phyloP scores from a whole-genome alignment of 2,888 invertebrate genomes.

The Eueremaeus valkanovi region DNA sequence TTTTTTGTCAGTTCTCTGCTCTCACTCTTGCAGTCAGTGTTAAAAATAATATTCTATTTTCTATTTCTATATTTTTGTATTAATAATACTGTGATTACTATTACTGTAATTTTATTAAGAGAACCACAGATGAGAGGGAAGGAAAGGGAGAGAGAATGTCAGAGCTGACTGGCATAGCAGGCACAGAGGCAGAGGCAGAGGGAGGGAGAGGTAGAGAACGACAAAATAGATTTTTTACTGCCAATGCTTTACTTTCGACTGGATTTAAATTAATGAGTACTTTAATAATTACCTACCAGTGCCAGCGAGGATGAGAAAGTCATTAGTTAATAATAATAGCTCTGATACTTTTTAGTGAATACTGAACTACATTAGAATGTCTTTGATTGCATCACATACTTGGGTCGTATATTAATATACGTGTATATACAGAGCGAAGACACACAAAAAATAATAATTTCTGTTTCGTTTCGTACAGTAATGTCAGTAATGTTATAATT shows the following conservation, averaged over 20 bases:
- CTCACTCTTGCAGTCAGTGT: not conserved
- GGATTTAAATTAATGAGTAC: conserved; percentile 33
- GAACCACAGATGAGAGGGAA: not conserved
- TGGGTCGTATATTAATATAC: not conserved
- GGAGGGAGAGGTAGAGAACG: not conserved
- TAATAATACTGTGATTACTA: not conserved
- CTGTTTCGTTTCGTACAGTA: too few species aligned
- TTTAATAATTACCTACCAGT: conserved; percentile 29
- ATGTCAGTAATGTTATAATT: conserved; percentile 13
- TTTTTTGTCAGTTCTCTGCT: too few species aligned
- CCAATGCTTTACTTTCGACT: not conserved
- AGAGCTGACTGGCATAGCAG: not conserved
- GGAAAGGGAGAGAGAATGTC: not conserved
- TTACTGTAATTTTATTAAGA: conserved; percentile 18
- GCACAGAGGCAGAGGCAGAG: not conserved
- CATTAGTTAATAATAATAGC: conserved; percentile 31
- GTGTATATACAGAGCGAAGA: not conserved
- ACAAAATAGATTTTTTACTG: conserved; percentile 21
- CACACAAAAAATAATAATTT: not conserved
- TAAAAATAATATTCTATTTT: conserved; percentile 2
- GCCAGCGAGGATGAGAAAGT: conserved; percentile 30
- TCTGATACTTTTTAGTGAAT: conserved; percentile 5
- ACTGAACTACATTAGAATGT: conserved; percentile 1
- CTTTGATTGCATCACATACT: conserved; percentile 10
- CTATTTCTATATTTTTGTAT: not conserved